These are phyloP conservation scores for Athripsodes cinereus DNA, from an alignment of 2,888 invertebrate species.

Conservation along the genomic window DNA sequence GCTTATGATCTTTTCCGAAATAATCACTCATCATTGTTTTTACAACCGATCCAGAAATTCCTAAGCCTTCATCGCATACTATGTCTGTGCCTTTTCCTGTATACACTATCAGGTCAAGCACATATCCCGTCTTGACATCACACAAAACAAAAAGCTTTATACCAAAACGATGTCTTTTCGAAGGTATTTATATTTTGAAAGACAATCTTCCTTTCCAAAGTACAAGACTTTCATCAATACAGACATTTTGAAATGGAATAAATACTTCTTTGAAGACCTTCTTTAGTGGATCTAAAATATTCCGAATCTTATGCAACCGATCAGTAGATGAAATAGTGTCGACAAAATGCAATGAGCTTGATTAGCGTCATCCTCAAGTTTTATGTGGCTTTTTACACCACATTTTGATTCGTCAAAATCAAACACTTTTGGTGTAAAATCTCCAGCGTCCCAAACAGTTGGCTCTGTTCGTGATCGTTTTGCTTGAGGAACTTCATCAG, in stretches of 20 bases:
- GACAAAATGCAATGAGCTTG: no score
- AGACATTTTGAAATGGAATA: constrained; percentile 12
- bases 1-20: neutral
- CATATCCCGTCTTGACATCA: constrained; percentile 9
- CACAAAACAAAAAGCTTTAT: constrained; percentile 14
- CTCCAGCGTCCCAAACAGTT: no score
- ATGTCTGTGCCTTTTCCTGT: neutral
- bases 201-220: constrained; percentile 13
- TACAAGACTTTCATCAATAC: constrained; percentile 15
- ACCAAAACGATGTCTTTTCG: constrained; percentile 10
- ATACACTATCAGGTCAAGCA: constrained; percentile 8
- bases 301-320: constrained; percentile 5
- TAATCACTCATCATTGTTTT: constrained; percentile 1
- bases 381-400: no score
- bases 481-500: no score
- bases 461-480: no score
- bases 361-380: no score
- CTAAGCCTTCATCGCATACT: neutral
- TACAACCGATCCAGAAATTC: neutral
- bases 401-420: no score
- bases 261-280: constrained; percentile 4
- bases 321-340: neutral
- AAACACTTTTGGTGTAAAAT: no score
- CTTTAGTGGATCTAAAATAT: constrained; percentile 1
- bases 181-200: constrained; percentile 14